Percentiles rank a stretch among this genome's conserved stretches.
Evolutionary conservation across 2,797 vertebrate genomes (phyloP).

Genomic region (Ambastaia sidthimunki): DNA sequence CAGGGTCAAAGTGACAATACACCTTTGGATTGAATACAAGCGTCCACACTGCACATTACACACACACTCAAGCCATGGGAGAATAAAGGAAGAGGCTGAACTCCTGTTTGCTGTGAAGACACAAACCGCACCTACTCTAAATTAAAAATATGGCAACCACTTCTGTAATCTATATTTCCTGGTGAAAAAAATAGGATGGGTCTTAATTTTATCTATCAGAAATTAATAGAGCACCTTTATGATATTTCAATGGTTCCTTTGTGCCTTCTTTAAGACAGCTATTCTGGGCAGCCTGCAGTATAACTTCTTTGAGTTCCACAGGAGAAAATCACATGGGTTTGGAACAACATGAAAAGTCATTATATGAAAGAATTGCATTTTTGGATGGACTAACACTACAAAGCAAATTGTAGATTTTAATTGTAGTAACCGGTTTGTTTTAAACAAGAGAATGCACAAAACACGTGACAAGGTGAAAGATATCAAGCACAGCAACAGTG

Average conservation of each 20-base stretch:
- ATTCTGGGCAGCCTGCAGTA: not conserved
- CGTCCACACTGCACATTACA: not conserved
- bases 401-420: not conserved
- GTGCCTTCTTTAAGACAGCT: not conserved
- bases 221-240: no score
- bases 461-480: slow-evolving; percentile 1
- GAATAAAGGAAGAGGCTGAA: slow-evolving; percentile 6
- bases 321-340: not conserved
- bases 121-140: slow-evolving; percentile 31
- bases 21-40: slow-evolving; percentile 54
- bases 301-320: not conserved
- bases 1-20: slow-evolving; percentile 66
- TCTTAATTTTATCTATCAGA: no score
- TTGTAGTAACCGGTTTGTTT: slow-evolving; percentile 3
- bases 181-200: no score
- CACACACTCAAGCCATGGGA: not conserved
- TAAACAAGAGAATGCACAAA: slow-evolving; percentile 14
- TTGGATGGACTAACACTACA: not conserved
- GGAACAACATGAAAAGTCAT: not conserved
- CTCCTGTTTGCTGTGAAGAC: slow-evolving; percentile 16
- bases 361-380: slow-evolving; percentile 7
- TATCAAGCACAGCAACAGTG: slow-evolving; percentile 19
- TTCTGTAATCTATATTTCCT: no score
- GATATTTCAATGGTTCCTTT: not conserved
- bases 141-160: not conserved